Evolutionary conservation across 1,140 invertebrate genomes (phyloP).

Genomic region (Hylaeus anthracinus): DNA sequence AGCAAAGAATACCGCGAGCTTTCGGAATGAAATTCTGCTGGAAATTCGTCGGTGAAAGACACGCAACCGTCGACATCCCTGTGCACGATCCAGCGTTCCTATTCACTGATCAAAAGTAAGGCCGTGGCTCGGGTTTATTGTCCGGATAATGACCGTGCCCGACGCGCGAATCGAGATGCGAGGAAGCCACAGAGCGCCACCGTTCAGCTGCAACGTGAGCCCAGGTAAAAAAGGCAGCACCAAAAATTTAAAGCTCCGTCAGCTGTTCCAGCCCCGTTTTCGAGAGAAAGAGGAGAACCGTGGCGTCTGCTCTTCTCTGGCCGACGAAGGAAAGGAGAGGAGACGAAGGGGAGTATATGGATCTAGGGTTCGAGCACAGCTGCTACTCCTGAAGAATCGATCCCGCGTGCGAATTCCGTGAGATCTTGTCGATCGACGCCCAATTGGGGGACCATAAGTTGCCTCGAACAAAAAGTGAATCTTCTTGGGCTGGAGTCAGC

Average conservation of each 20-base stretch:
- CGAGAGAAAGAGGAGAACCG: slow-evolving; percentile 8
- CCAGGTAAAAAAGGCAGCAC: slow-evolving; percentile 42
- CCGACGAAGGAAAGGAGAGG: not conserved
- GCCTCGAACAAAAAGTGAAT: not conserved
- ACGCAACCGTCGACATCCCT: not conserved
- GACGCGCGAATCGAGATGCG: slow-evolving; percentile 13
- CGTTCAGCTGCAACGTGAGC: slow-evolving; percentile 33
- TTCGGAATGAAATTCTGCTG: too few species aligned
- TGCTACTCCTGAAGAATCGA: slow-evolving; percentile 40
- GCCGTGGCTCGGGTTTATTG: slow-evolving; percentile 35
- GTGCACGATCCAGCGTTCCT: not conserved
- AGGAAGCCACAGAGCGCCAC: slow-evolving; percentile 6
- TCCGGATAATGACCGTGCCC: slow-evolving; percentile 33
- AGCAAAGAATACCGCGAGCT: too few species aligned
- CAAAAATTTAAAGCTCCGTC: slow-evolving; percentile 45
- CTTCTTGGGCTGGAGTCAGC: slow-evolving; percentile 13
- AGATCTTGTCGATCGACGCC: not conserved
- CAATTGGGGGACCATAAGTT: not conserved
- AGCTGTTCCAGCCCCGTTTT: slow-evolving; percentile 26
- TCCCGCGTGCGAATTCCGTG: slow-evolving; percentile 34
- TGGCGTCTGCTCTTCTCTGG: not conserved
- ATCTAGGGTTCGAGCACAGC: slow-evolving; percentile 34
- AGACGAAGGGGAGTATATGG: not conserved
- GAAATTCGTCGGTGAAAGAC: too few species aligned
- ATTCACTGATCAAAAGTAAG: slow-evolving; percentile 26